Evolutionary conservation across 2,797 vertebrate genomes (phyloP).

Genomic region (Pelochelys cantorii): DNA sequence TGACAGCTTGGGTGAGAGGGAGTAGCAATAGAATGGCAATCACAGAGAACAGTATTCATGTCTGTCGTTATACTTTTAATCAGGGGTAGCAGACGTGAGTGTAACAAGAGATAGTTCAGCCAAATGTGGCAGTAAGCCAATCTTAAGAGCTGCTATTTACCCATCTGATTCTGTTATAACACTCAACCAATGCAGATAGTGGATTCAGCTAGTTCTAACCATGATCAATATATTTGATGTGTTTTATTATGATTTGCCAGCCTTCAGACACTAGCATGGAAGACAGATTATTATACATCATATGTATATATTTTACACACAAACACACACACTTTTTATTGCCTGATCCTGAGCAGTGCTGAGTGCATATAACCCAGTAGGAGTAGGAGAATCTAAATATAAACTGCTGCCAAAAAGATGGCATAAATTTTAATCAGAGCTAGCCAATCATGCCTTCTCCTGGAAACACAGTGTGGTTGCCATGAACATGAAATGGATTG

Average conservation of each 20-base stretch:
- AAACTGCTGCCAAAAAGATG: background rate
- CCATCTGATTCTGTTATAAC: background rate
- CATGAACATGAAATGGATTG: background rate
- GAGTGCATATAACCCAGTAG: background rate
- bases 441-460: background rate
- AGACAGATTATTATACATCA: background rate
- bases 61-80: background rate
- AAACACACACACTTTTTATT: background rate
- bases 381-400: background rate
- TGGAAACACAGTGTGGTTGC: accelerated
- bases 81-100: background rate
- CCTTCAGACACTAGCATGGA: background rate
- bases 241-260: slow-evolving; percentile 13
- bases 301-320: accelerated
- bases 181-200: background rate
- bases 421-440: background rate
- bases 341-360: background rate
- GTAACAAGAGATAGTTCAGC: accelerated
- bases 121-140: background rate
- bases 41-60: background rate
- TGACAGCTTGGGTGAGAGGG: background rate
- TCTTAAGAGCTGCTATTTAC: background rate
- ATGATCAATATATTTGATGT: background rate
- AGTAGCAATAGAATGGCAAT: background rate
- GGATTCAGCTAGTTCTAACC: background rate